Conservation (phyloP, 2,797 vertebrate species). For the Myotis planiceps region DNA sequence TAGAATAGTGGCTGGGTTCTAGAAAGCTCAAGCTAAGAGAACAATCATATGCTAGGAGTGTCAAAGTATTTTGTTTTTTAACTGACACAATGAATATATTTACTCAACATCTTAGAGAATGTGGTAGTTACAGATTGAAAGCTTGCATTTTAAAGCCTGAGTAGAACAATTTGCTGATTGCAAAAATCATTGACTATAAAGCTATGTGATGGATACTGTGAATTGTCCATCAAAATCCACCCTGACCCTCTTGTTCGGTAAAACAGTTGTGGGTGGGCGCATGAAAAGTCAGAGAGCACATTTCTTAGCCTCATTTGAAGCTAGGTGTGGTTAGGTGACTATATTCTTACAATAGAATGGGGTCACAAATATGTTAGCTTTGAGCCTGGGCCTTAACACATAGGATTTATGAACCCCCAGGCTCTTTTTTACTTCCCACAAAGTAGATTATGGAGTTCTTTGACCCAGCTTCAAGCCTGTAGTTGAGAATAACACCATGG, state of each 20-base stretch:
- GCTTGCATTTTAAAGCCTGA: conserved; percentile 39
- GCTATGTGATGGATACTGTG: not conserved
- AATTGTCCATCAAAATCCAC: not conserved
- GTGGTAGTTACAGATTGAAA: not conserved
- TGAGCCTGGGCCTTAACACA: not conserved
- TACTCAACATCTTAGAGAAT: not conserved
- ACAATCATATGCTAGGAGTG: not conserved
- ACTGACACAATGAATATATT: not conserved
- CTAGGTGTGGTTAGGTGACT: not conserved
- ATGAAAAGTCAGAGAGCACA: not conserved
- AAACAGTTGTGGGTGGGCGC: not conserved
- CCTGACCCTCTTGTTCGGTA: not conserved
- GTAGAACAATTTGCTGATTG: not conserved
- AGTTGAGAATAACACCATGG: not conserved
- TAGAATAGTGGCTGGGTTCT: not conserved
- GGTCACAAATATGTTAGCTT: conserved; percentile 45
- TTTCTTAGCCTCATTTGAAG: not conserved
- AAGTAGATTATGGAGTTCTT: not conserved
- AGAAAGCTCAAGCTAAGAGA: not conserved
- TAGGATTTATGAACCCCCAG: not conserved
- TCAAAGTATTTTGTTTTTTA: not conserved
- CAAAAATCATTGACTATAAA: conserved; percentile 18
- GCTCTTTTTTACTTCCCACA: not conserved
- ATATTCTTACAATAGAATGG: not conserved
- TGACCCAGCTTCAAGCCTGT: not conserved